Evolutionary conservation across 1,140 invertebrate genomes (phyloP), one percentile per base, ranked within the genome.

Genomic region (Pseudomyrmex dendroicus): DNA sequence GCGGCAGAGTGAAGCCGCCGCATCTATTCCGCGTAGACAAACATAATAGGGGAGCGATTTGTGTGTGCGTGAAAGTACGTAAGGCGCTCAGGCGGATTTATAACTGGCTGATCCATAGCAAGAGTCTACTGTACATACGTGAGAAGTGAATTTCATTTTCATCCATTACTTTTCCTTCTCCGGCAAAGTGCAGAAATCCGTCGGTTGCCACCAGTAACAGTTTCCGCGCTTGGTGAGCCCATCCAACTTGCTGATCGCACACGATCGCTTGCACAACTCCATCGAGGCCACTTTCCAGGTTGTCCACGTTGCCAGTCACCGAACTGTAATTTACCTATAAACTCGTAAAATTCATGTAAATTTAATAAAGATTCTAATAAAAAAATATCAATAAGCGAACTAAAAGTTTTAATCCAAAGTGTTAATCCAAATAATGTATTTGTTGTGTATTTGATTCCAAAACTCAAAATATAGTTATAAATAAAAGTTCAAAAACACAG

Each of bases 201-300:
- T 96, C 96, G 3, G 96, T 96, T 1, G 95, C 94, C 25, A 96
- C 85, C 2, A 96, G 94, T 15, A 96, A 94, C 17, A 96, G 94
- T 84, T 96, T 96, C 48, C 96, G 90, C 7, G 96, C 95, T 22
- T 94, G 92, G 10, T 91, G 85, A 13, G 93, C 92, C 95, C 96
- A 96, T n/a, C 95, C 96, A 13, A 96, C 95, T 78, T 94, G 84
- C 90, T 96, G 12, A 54, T 73, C 83, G 72, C 93, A 94, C 13
- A 91, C 88, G 15, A 94, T 90, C 15, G 91, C 89, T 67, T 96
- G 96, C 89, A 96, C 94, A 10, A 96, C 93, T 48, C 95, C 96
- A 88, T 96, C 96, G 82, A 96, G 93, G 2, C 95, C 95, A 61
- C 95, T 95, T 86, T 96, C 96, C 3, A 96, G 94, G 25, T 94